Percentiles rank a stretch among this genome's conserved stretches.
Conservation (phyloP, 2,797 vertebrate genomes). For the Aldrovandia affinis region DNA sequence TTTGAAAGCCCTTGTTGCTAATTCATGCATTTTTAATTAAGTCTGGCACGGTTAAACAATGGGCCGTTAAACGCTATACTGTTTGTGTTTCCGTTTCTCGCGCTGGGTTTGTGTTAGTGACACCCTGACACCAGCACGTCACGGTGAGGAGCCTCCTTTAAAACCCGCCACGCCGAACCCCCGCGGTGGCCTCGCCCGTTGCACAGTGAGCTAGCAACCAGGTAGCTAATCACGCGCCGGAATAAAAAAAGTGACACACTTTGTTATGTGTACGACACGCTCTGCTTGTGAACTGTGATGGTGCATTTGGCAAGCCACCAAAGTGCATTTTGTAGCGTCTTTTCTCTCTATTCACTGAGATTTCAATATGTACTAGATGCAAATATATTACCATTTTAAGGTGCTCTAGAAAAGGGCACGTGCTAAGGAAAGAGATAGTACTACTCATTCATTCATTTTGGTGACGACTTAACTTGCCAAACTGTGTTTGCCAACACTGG, state of each 20-base stretch:
- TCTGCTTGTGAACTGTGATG: background rate
- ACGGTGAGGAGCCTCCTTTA: background rate
- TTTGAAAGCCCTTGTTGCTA: conserved; percentile 2
- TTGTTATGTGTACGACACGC: background rate
- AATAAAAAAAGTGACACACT: background rate
- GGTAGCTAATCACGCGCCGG: background rate
- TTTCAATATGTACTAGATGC: too few species aligned
- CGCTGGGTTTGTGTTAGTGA: conserved; percentile 2
- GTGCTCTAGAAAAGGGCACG: background rate
- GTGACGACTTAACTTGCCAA: too few species aligned
- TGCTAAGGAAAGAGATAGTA: background rate
- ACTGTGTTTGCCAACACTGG: background rate
- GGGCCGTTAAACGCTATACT: background rate
- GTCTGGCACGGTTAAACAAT: background rate
- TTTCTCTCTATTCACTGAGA: too few species aligned
- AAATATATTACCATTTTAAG: background rate
- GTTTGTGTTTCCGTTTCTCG: conserved; percentile 8
- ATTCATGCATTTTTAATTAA: background rate
- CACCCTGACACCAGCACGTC: background rate
- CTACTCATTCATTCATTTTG: background rate
- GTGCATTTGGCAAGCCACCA: too few species aligned
- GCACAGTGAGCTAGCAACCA: background rate
- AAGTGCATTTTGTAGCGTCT: too few species aligned
- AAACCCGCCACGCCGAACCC: background rate
- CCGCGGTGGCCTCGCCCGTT: background rate